A percentile compares a stretch with the other conserved stretches of the same genome.
phyloP scores from a whole-genome alignment of 2,113 vertebrate genomes.

The Isichthys henryi region DNA sequence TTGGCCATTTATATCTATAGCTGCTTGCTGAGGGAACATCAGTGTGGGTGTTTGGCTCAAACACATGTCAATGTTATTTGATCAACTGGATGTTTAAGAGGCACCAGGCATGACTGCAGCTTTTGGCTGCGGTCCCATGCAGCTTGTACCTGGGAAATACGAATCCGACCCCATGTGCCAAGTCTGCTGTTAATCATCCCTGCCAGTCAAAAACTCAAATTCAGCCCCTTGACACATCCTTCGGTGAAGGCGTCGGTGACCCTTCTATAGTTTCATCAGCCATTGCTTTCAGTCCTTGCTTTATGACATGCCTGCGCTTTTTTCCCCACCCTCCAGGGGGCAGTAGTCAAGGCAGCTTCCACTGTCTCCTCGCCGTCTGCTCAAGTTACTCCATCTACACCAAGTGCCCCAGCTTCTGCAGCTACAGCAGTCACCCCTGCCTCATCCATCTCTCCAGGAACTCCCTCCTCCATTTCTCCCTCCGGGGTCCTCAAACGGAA shows the following conservation, averaged over 20 bases:
- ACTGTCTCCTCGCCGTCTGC: background rate
- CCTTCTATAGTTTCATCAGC: background rate
- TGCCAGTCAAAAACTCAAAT: background rate
- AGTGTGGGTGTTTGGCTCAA: background rate
- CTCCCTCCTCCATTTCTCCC: constrained; percentile 43
- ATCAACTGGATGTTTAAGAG: background rate
- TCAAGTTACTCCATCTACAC: constrained; percentile 1
- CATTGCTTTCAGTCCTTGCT: background rate
- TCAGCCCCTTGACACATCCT: background rate
- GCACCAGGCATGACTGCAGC: background rate
- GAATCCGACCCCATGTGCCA: background rate
- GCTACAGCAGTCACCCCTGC: constrained; percentile 27
- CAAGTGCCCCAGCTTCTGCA: constrained; percentile 43
- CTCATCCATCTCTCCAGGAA: constrained; percentile 27
- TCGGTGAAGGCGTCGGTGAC: background rate
- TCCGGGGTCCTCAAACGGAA: constrained; percentile 64
- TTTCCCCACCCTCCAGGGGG: constrained; percentile 16
- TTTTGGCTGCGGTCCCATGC: background rate
- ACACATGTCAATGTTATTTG: background rate
- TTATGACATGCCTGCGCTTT: background rate
- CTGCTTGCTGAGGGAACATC: background rate
- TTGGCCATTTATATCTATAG: background rate
- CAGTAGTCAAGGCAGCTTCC: constrained; percentile 27
- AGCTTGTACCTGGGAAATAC: background rate
- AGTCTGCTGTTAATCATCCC: background rate